Base-by-base conservation (phyloP, 2,797 vertebrate genomes). In the Falco cherrug region DNA sequence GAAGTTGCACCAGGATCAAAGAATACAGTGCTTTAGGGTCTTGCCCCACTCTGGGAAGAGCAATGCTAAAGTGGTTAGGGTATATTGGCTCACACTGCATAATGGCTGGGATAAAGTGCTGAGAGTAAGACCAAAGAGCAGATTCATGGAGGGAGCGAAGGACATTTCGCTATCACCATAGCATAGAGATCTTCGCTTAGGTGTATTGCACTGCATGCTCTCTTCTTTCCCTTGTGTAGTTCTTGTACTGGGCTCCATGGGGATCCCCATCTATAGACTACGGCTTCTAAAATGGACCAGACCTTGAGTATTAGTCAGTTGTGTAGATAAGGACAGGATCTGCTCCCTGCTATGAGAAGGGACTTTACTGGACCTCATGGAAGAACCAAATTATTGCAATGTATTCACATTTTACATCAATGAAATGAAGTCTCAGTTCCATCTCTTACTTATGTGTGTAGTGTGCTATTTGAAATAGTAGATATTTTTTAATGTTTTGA, bases 401-500 rank as follows among this genome's bases (percentile, higher is more conserved):
- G 20, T 84, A 68, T 95, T 73, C 47, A 50, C 29, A 68, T 73
- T 92, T 70, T 60, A 50, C 41, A 48, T 90, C 39, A 92, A 61
- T 94, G 87, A 90, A 95, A 67, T 65, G 19, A 83, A 89, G 22
- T 87, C 71, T 59, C 31, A 54, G 29, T 80, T 74, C 73, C 75
- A n/a, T 94, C 84, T 96, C 47, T 81, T 90, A 64, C 71, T 82
- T 88, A 53, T 39, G 17, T 87, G 70, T 75, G 85, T 73, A 87
- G 70, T 59, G 78, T 33, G 21, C 68, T 94, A 18, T 88, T 77
- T 93, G 60, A 93, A 96, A 88, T 37, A 85, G 84, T 84, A 90
- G 82, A 19, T 95, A 90, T 70, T 81, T 94, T 94, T 87, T 89
- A 96, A 89, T 90, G 73, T 82, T 82, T 86, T 41, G 83, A 85